These are phyloP conservation scores for Chaetodon auriga DNA, from an alignment of 2,113 vertebrate species.

Conservation along the genomic window DNA sequence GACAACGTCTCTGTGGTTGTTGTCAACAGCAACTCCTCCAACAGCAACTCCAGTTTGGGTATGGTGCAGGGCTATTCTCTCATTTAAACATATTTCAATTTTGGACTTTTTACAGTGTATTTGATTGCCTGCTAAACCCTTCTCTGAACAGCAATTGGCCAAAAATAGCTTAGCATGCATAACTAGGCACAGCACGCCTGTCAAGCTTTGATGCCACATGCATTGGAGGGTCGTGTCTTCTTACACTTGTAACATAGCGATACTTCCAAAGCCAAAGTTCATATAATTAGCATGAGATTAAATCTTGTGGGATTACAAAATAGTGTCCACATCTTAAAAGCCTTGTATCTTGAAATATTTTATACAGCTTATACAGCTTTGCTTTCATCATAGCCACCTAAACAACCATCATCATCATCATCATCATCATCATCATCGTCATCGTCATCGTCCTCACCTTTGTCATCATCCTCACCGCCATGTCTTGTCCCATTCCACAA, in stretches of 20 bases:
- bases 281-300: too few species aligned
- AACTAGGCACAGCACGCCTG: background rate
- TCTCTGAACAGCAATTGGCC: background rate
- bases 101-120: background rate
- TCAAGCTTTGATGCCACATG: background rate
- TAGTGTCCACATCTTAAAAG: too few species aligned
- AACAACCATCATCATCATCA: slow-evolving; percentile 35
- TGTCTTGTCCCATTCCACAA: slow-evolving; percentile 9
- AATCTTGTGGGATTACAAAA: too few species aligned
- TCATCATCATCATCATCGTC: slow-evolving; percentile 6
- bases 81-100: background rate
- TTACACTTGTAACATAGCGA: too few species aligned
- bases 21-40: slow-evolving; percentile 76
- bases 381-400: slow-evolving; percentile 30
- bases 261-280: too few species aligned
- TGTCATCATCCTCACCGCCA: background rate
- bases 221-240: too few species aligned
- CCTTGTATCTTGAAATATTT: too few species aligned
- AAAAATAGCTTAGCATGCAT: background rate
- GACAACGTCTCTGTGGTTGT: slow-evolving; percentile 65
- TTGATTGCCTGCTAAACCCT: background rate
- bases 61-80: slow-evolving; percentile 53
- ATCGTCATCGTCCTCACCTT: background rate
- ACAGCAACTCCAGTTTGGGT: slow-evolving; percentile 86
- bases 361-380: slow-evolving; percentile 4